These are phyloP conservation scores for Calonectris borealis DNA, from an alignment of 2,113 vertebrate genomes.

Conservation along the genomic window DNA sequence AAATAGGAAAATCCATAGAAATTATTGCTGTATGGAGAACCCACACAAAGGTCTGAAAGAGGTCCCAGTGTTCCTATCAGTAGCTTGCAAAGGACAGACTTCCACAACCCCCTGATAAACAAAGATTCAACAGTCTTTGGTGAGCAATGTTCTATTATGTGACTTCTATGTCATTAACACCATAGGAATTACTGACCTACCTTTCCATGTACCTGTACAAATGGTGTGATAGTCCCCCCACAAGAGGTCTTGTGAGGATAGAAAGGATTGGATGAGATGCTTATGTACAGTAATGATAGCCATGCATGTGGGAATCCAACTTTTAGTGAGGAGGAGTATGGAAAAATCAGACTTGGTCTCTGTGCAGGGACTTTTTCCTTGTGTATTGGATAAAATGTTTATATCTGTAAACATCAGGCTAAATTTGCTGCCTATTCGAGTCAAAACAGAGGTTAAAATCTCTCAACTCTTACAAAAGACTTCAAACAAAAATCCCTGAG, in stretches of 20 bases:
- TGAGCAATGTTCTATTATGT: neutral
- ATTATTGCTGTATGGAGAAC: neutral
- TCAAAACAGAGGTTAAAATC: neutral
- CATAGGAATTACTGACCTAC: neutral
- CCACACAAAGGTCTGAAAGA: neutral
- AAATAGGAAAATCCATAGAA: neutral
- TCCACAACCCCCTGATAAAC: neutral
- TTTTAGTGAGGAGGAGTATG: neutral
- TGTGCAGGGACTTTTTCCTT: neutral
- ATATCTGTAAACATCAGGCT: neutral
- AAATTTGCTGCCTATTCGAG: neutral
- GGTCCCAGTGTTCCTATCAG: neutral
- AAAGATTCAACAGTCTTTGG: neutral
- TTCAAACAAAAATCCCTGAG: neutral
- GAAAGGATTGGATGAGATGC: neutral
- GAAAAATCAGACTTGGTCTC: neutral
- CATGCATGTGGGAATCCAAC: neutral
- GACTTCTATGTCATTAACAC: neutral
- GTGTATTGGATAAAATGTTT: neutral
- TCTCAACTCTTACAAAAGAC: neutral
- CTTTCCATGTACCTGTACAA: neutral
- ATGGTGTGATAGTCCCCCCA: rapidly evolving
- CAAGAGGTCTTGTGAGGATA: neutral
- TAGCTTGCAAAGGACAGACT: neutral
- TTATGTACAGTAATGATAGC: neutral